Conservation (phyloP, 2,888 invertebrate species). For the Phasia obesa region DNA sequence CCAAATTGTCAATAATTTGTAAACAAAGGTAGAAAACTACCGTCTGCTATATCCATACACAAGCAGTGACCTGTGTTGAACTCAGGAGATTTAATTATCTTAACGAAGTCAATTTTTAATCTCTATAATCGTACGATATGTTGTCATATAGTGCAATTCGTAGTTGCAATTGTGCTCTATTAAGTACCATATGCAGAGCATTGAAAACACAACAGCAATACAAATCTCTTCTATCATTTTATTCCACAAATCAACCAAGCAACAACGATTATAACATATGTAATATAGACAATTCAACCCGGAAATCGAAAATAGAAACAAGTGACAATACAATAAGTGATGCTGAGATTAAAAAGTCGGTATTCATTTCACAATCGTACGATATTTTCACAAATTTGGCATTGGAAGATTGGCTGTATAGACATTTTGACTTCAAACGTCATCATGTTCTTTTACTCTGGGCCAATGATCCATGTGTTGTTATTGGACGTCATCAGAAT, state of each 20-base stretch:
- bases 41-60: too few species aligned
- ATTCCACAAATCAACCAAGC: slow-evolving; percentile 57
- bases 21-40: too few species aligned
- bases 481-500: slow-evolving; percentile 98
- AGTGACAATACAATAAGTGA: slow-evolving; percentile 77
- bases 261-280: slow-evolving; percentile 44
- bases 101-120: slow-evolving; percentile 8
- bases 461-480: slow-evolving; percentile 96
- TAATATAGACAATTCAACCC: slow-evolving; percentile 67
- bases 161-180: slow-evolving; percentile 37
- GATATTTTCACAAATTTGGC: slow-evolving; percentile 97
- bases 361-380: slow-evolving; percentile 95
- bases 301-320: slow-evolving; percentile 72
- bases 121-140: slow-evolving; percentile 47
- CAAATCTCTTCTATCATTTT: slow-evolving; percentile 30
- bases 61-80: too few species aligned
- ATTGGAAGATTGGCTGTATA: slow-evolving; percentile 97
- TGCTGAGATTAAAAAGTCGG: slow-evolving; percentile 89
- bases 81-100: not conserved
- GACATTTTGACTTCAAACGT: slow-evolving; percentile 91
- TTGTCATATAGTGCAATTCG: slow-evolving; percentile 56
- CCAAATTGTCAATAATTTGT: too few species aligned
- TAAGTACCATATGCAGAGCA: slow-evolving; percentile 43
- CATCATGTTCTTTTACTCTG: slow-evolving; percentile 95
- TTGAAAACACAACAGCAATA: slow-evolving; percentile 77